Evolutionary conservation across 2,113 vertebrate genomes (phyloP).

Genomic region (Tragelaphus strepsiceros): DNA sequence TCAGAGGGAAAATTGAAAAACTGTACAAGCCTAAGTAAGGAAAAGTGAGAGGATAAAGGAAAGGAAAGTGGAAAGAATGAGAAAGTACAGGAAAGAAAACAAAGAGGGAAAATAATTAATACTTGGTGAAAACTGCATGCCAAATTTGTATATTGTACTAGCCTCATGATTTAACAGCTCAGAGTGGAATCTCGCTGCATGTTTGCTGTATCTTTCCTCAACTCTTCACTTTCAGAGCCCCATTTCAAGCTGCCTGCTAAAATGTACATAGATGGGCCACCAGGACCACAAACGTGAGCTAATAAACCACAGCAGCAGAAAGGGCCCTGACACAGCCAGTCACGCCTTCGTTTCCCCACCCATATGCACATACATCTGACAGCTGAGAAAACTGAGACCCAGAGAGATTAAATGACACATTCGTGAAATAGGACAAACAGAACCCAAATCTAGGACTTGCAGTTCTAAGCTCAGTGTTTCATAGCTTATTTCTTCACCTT

Average conservation of each 20-base stretch:
- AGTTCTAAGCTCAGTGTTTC: not conserved
- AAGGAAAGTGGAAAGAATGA: not conserved
- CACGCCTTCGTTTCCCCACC: not conserved
- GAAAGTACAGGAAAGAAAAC: constrained; percentile 41
- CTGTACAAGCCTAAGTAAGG: constrained; percentile 47
- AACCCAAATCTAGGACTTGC: not conserved
- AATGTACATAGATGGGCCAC: not conserved
- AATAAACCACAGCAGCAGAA: not conserved
- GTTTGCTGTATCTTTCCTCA: not conserved
- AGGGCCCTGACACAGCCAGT: not conserved
- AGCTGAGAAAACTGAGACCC: not conserved
- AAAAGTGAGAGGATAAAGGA: not conserved
- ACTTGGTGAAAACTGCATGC: not conserved
- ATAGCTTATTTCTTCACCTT: not conserved
- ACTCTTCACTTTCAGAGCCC: not conserved
- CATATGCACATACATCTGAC: not conserved
- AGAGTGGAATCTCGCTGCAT: not conserved
- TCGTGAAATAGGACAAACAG: not conserved
- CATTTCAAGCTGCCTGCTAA: not conserved
- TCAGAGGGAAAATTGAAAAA: constrained; percentile 65
- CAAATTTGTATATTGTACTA: not conserved
- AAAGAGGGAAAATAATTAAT: constrained; percentile 59
- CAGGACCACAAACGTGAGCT: not conserved
- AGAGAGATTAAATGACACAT: not conserved
- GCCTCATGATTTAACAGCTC: not conserved